These are phyloP conservation scores for Argynnis bischoffii DNA, from an alignment of 2,888 invertebrate species.

Conservation along the genomic window DNA sequence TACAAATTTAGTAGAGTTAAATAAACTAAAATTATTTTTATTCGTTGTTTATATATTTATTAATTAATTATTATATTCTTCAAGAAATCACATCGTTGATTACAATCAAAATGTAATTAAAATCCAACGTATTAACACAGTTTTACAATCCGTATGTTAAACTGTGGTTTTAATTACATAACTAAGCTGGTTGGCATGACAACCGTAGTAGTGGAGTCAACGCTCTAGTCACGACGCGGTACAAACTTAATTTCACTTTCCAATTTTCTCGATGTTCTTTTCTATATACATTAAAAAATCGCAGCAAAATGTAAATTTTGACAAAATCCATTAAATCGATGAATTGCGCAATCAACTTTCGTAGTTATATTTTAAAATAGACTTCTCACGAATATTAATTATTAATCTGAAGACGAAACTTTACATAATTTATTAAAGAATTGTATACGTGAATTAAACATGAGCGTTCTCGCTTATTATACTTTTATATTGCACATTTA, in stretches of 20 bases:
- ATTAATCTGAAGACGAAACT: constrained; percentile 1
- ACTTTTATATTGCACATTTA: constrained; percentile 8
- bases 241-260: constrained; percentile 48
- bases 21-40: too few species aligned
- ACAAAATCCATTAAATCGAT: constrained; percentile 25
- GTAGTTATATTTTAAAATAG: constrained; percentile 15
- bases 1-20: too few species aligned
- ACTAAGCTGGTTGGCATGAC: constrained; percentile 41
- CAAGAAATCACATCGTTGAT: too few species aligned
- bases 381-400: constrained; percentile 19
- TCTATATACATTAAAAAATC: constrained; percentile 26
- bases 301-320: constrained; percentile 26
- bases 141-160: too few species aligned
- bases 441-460: constrained; percentile 13
- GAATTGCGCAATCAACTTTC: constrained; percentile 34
- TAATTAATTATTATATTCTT: too few species aligned
- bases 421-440: constrained; percentile 12
- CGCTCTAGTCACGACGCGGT: constrained; percentile 43
- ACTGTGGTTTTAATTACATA: constrained; percentile 23
- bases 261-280: constrained; percentile 35
- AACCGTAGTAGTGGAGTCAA: constrained; percentile 46
- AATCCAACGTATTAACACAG: too few species aligned
- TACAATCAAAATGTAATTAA: too few species aligned
- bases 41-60: too few species aligned
- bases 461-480: constrained; percentile 17